Evolutionary conservation across 2,797 vertebrate genomes (phyloP).

Genomic region (Pipistrellus pygmaeus): DNA sequence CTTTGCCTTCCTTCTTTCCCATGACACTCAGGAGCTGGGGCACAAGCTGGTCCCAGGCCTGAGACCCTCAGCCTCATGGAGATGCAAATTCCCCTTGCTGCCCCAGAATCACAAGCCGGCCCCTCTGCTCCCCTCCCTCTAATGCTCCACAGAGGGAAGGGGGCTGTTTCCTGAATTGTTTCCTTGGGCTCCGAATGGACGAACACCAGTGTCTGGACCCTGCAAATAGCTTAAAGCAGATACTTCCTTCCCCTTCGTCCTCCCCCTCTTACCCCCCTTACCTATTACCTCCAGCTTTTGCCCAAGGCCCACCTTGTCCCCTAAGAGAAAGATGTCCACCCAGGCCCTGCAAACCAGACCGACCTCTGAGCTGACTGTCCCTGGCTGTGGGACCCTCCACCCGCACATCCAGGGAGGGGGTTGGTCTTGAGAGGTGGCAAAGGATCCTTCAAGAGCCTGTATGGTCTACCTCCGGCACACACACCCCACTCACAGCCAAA

Average conservation of each 20-base stretch:
- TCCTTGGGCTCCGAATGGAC: background rate
- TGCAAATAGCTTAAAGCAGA: background rate
- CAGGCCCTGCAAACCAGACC: background rate
- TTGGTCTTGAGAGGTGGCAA: background rate
- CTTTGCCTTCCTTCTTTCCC: background rate
- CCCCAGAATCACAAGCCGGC: background rate
- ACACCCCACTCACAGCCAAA: accelerated
- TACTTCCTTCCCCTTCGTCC: background rate
- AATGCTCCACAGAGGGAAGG: too few relatives aligned
- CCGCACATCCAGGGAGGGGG: accelerated
- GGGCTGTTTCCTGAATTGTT: accelerated
- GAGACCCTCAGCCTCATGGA: accelerated
- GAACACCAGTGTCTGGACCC: accelerated
- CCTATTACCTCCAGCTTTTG: background rate
- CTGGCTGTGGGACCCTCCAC: background rate
- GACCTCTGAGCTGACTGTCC: background rate
- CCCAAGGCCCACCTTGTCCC: background rate
- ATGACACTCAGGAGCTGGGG: too few relatives aligned
- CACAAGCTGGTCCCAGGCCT: background rate
- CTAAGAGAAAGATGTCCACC: background rate
- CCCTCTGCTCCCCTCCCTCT: background rate
- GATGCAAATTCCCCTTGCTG: accelerated
- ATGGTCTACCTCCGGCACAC: background rate
- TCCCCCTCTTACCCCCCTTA: accelerated
- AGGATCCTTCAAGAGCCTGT: background rate